Evolutionary conservation across 2,797 vertebrate genomes (phyloP), one percentile per base, ranked within the genome.

Genomic region (Lateolabrax maculatus): DNA sequence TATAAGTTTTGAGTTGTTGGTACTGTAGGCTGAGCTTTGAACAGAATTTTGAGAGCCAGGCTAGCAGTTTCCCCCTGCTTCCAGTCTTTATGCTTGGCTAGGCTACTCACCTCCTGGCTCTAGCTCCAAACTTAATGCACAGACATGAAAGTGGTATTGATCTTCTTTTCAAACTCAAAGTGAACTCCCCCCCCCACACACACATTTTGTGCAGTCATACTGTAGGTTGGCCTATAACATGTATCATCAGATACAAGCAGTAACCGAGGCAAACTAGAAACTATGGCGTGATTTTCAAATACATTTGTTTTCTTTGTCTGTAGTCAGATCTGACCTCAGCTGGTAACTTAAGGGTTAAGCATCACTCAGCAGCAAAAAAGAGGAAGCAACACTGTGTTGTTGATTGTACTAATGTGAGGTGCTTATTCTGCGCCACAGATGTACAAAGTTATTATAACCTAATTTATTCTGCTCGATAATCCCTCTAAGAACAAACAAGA

Each of bases 391-490:
- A 72, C 11, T 34, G 31, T 39, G 53, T 15, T 41, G 57, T 21
- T 48, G 25, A 49, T 48, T 0, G 0, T 57, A 52, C 55, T 46
- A 34, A 67, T 44, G 36, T 34, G 21, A 79, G 52, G 43, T 52
- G 48, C 68, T 64, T 53, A 27, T 70, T 73, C 73, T 78, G 52
- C 16, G 31, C 41, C 43, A 27, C 61, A 75, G 21, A 79, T 81
- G 62, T 69, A 77, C 41, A 56, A 39, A 79, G 39, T 39, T 29
- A 55, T 69, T 49, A 19, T 13, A 34, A 73, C 58, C 57, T 31
- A 0, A 73, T 72, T 66, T 16, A n/a, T 44, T 46, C 36, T 56
- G 9, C 34, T 70, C 37, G n/a, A 67, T 79, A 70, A 87, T 77
- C 69, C 57, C 34, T 71, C 34, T 12, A 23, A 67, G 51, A 58